phyloP scores from a whole-genome alignment of 2,888 invertebrate species.

The Philereme transversata region DNA sequence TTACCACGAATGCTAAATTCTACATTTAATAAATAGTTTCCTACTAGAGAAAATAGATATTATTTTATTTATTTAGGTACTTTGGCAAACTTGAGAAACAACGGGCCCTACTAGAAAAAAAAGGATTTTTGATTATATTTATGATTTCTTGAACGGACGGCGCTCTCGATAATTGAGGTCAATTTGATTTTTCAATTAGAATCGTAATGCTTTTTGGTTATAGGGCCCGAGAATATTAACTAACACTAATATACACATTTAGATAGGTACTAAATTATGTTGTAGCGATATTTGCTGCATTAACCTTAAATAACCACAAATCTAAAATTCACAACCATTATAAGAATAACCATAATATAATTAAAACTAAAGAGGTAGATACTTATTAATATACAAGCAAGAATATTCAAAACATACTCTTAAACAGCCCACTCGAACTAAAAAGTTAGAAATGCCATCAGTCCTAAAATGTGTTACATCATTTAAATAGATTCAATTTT shows the following conservation, averaged over 20 bases:
- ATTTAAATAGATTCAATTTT: no score
- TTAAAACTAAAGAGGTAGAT: constrained; percentile 27
- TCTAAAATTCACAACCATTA: constrained; percentile 26
- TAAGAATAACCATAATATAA: constrained; percentile 11
- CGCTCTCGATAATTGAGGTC: no score
- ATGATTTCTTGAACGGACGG: no score
- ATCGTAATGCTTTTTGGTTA: not conserved
- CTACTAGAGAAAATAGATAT: constrained; percentile 9
- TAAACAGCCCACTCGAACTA: not conserved
- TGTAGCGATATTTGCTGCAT: constrained; percentile 1
- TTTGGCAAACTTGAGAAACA: no score
- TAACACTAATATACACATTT: constrained; percentile 4
- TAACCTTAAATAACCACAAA: constrained; percentile 19
- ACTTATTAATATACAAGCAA: constrained; percentile 6
- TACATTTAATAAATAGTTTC: constrained; percentile 7
- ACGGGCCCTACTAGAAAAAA: no score
- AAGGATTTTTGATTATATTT: no score
- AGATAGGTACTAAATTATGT: constrained; percentile 4
- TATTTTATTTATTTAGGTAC: no score
- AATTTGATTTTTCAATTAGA: no score
- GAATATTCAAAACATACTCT: not conserved
- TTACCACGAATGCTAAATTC: constrained; percentile 2
- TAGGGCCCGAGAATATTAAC: constrained; percentile 5
- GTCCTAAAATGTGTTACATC: no score
- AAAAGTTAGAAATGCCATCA: no score